Evolutionary conservation across 2,797 vertebrate genomes (phyloP).

Genomic region (Enteromius argenteus): DNA sequence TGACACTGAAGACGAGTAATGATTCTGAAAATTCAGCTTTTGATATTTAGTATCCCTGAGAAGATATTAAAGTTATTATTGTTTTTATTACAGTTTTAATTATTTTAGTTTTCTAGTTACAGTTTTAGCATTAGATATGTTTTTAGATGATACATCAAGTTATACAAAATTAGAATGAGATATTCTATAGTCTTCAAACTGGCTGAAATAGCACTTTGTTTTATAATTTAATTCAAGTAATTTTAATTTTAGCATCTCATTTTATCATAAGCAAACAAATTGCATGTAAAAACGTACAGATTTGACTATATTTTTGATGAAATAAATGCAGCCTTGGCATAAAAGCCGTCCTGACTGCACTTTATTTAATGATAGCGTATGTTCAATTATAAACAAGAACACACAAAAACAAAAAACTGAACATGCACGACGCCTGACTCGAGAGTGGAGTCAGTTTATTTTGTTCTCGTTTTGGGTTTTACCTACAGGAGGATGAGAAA

Average conservation of each 20-base stretch:
- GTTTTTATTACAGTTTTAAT: background rate
- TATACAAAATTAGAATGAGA: background rate
- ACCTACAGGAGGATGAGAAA: conserved; percentile 14
- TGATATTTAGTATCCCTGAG: background rate
- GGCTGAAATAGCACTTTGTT: background rate
- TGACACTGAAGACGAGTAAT: background rate
- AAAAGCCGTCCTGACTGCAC: background rate
- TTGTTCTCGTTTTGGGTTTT: background rate
- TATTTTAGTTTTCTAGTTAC: no score
- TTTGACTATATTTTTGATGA: background rate
- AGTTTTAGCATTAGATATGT: background rate
- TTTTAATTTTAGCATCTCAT: background rate
- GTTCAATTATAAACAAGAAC: background rate
- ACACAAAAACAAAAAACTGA: background rate
- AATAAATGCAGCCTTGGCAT: background rate
- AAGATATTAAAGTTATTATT: no score
- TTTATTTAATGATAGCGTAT: background rate
- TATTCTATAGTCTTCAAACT: background rate
- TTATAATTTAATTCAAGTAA: background rate
- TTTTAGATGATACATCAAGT: background rate
- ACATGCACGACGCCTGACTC: background rate
- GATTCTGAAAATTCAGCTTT: background rate
- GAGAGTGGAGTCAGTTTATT: background rate
- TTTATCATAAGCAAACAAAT: background rate
- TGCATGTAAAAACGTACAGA: background rate